A percentile compares a stretch with the other conserved stretches of the same genome.
Conservation (phyloP, 2,888 invertebrate species). For the Glaucopsyche alexis region DNA sequence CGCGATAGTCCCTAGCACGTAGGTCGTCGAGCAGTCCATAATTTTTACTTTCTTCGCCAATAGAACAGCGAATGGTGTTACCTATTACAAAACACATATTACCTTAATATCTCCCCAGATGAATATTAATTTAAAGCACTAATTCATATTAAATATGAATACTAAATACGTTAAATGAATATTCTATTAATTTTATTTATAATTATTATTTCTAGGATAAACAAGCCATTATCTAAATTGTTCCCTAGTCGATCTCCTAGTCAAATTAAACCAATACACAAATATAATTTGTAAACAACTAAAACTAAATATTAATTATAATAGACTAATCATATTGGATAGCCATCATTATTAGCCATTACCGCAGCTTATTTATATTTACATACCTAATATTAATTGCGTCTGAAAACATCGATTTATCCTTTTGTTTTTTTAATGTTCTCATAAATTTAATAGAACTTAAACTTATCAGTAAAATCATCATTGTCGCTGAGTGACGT, state of each 20-base stretch:
- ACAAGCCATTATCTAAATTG: slow-evolving; percentile 11
- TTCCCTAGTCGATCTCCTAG: not conserved
- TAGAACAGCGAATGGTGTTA: not conserved
- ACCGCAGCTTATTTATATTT: not conserved
- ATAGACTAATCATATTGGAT: not conserved
- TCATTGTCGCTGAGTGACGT: no score
- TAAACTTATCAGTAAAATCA: no score
- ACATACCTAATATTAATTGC: not conserved
- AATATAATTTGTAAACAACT: not conserved
- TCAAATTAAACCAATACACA: not conserved
- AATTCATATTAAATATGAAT: not conserved
- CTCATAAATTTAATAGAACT: no score
- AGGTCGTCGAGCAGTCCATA: not conserved
- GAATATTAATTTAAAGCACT: not conserved
- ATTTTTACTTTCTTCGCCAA: not conserved
- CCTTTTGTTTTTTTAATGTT: not conserved
- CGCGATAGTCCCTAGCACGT: not conserved
- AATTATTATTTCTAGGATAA: not conserved
- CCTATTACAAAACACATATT: not conserved
- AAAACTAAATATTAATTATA: slow-evolving; percentile 8
- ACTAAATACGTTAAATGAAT: not conserved
- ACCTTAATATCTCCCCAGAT: not conserved
- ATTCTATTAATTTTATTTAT: not conserved
- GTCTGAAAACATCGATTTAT: not conserved
- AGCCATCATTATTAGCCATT: not conserved